Evolutionary conservation across 2,888 invertebrate species (phyloP).

Genomic region (Tetramorium bicarinatum): DNA sequence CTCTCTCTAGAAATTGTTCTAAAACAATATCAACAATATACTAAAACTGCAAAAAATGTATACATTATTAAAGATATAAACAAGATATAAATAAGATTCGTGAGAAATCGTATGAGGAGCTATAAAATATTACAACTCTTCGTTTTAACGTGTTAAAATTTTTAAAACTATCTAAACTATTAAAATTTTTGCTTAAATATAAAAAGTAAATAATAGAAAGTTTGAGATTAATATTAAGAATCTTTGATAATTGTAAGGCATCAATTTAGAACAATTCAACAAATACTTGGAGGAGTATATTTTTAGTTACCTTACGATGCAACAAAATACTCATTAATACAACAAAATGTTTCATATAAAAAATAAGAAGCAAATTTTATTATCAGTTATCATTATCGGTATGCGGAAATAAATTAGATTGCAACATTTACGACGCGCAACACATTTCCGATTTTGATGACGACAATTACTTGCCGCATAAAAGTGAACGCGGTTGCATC

Average conservation of each 20-base stretch:
- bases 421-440: background rate
- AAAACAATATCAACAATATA: background rate
- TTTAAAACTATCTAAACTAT: background rate
- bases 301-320: background rate
- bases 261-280: background rate
- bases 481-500: constrained; percentile 24
- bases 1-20: background rate
- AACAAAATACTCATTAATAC: background rate
- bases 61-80: background rate
- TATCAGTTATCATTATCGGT: constrained; percentile 9
- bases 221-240: background rate
- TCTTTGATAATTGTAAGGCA: background rate
- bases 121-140: background rate
- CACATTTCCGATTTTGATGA: constrained; percentile 24
- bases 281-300: background rate
- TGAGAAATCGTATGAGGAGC: background rate
- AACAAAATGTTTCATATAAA: background rate
- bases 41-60: background rate
- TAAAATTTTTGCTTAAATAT: background rate
- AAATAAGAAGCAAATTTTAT: background rate
- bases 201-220: background rate
- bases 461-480: constrained; percentile 39
- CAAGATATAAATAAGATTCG: background rate
- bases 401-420: background rate
- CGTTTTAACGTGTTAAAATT: background rate